These are phyloP conservation scores for Semnornis frantzii DNA, from an alignment of 2,113 vertebrate species.

Conservation along the genomic window DNA sequence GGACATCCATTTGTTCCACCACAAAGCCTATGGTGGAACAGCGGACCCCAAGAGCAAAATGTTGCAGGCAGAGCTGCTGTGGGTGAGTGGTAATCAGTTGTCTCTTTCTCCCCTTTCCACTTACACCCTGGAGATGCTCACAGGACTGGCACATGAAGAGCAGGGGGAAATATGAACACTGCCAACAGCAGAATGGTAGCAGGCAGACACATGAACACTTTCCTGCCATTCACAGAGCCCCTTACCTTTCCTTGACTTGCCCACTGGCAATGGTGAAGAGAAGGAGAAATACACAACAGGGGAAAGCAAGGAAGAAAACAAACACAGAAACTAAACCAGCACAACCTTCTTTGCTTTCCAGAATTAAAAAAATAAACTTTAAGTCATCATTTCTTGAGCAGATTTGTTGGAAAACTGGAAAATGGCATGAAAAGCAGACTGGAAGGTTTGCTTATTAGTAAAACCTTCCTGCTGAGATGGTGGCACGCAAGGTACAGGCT, in stretches of 20 bases:
- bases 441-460: neutral
- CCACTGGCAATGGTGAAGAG: neutral
- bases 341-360: neutral
- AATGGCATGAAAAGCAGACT: neutral
- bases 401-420: neutral
- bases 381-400: neutral
- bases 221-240: neutral
- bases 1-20: neutral
- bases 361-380: neutral
- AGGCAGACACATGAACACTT: neutral
- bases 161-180: neutral
- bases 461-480: neutral
- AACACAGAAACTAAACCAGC: neutral
- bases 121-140: rapidly evolving
- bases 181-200: neutral
- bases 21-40: neutral
- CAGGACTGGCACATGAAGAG: neutral
- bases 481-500: neutral
- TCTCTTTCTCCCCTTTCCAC: neutral
- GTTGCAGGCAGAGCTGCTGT: neutral
- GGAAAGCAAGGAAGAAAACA: neutral
- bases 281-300: neutral
- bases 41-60: neutral
- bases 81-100: neutral
- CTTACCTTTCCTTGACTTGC: neutral